A percentile compares a stretch with the other conserved stretches of the same genome.
Conservation (phyloP, 2,113 vertebrate species). For the Jacana jacana region DNA sequence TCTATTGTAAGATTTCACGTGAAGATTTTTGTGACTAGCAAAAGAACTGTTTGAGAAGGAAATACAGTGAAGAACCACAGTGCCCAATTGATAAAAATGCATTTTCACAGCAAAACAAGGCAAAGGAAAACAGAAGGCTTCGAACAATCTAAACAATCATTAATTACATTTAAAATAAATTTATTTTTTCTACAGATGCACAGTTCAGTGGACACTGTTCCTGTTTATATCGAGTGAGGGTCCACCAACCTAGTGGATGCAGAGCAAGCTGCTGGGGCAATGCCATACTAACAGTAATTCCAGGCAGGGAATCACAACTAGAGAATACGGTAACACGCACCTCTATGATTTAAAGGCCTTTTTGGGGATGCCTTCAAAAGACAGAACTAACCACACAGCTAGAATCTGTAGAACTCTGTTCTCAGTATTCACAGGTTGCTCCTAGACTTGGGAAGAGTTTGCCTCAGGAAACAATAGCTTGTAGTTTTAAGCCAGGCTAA, state of each 20-base stretch:
- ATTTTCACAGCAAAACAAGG: not conserved
- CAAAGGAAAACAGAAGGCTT: not conserved
- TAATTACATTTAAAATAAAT: not conserved
- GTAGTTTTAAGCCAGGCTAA: not conserved
- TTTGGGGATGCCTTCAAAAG: not conserved
- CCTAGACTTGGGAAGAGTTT: not conserved
- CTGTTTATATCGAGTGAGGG: not conserved
- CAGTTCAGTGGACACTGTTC: not conserved
- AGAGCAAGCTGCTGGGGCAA: not conserved
- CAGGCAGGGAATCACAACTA: not conserved
- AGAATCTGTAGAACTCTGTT: not conserved
- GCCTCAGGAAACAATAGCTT: not conserved
- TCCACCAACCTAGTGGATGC: not conserved
- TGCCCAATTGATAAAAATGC: not conserved
- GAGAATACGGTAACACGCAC: not conserved
- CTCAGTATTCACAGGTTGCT: not conserved
- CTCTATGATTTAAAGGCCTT: not conserved
- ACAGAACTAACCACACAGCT: not conserved
- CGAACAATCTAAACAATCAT: not conserved
- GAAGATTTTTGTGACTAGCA: not conserved
- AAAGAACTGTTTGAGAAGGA: not conserved
- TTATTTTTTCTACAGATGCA: not conserved
- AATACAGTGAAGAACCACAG: not conserved
- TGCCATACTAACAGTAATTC: not conserved
- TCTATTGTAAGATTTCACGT: not conserved